Base-by-base conservation (phyloP, 1,140 invertebrate species). In the Choristoneura fumiferana region DNA sequence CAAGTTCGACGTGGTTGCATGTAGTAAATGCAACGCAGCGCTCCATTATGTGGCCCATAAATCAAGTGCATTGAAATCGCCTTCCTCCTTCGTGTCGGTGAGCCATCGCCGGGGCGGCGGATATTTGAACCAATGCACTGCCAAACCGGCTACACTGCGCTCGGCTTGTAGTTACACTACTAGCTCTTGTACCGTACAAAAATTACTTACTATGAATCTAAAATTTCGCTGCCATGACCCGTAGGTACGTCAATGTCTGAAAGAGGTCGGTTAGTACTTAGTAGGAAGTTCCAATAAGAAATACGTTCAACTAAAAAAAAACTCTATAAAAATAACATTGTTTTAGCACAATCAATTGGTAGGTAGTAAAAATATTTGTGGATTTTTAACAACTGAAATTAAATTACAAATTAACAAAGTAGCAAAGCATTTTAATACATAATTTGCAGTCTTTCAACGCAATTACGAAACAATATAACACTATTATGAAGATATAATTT, bases 61-160 rank as follows among this genome's bases (percentile, higher is more conserved):
- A 84, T 84, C 79, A 84, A 71, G 65, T 69, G 79, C 78, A 81
- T 77, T 81, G 75, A 81, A 84, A 81, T 73, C 71, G 74, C 65
- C 79, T 78, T 77, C 76, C 78, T 78, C 73, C 59, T 78, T 82
- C 77, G 73, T 81, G 76, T 73, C 76, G 74, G 69, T 62, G 67
- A 67, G 65, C 70, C 70, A 78, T 79, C 65, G 67, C 62, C 62
- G 59, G n/a, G 62, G 66, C 58, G 66, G 77, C 70, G 73, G 71
- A 78, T 78, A 77, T 81, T 78, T 73, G 71, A 75, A 66, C 72
- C 66, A 63, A 68, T 76, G 64, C 63, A 60, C 62, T 35, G 53
- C 56, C 52, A 63, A 65, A 63, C 62, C 45, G 43, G 22, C 43
- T 49, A 49, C 18, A 49, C 53, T 36, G 35, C 33, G 15, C 52